phyloP scores from a whole-genome alignment of 2,797 vertebrate species.

The Gymnocypris eckloni region DNA sequence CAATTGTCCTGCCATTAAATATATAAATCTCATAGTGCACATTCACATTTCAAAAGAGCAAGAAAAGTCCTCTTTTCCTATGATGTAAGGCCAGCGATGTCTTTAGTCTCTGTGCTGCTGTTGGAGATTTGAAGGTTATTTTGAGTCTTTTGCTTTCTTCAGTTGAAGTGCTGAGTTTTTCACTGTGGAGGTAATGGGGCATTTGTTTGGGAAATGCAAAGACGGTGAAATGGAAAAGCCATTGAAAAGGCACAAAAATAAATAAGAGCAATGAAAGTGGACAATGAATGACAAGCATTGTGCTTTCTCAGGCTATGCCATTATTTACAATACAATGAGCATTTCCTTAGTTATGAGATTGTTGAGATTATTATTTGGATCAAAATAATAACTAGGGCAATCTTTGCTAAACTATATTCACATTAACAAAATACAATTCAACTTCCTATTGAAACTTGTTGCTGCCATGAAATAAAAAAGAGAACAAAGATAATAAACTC shows the following conservation, averaged over 20 bases:
- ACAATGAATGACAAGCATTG: conserved; percentile 14
- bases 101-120: neutral
- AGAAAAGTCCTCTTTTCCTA: neutral
- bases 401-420: neutral
- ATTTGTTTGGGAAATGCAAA: conserved; percentile 24
- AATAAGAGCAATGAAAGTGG: conserved; percentile 15
- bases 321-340: conserved; percentile 13
- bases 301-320: neutral
- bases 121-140: conserved; percentile 12
- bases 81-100: neutral
- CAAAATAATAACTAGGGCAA: neutral
- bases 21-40: neutral
- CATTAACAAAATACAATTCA: neutral
- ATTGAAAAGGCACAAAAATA: conserved; percentile 33
- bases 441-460: neutral
- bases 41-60: neutral
- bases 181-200: conserved; percentile 8
- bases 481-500: neutral
- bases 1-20: too few species aligned
- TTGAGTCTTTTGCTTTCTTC: neutral
- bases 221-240: conserved; percentile 8
- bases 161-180: conserved; percentile 3
- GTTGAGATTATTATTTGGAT: conserved; percentile 5
- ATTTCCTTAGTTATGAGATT: neutral
- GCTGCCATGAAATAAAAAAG: too few species aligned